Evolutionary conservation across 2,113 vertebrate species (phyloP), one percentile per base, ranked within the genome.

Genomic region (Lepisosteus osseus): DNA sequence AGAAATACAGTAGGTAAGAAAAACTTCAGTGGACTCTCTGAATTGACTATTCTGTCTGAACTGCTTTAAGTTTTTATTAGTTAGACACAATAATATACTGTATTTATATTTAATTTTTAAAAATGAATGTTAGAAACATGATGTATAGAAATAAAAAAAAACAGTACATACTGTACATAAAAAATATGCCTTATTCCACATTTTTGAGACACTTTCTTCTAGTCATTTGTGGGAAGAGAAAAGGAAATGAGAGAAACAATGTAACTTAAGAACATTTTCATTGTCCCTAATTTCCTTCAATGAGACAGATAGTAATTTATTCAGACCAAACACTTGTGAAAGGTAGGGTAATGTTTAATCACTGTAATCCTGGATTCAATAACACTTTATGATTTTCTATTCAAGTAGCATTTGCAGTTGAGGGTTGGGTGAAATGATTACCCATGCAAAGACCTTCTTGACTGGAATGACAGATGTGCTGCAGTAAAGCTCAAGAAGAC

Each of bases 391-490:
- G 82, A 88, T 87, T 88, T 86, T 86, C 80, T 82, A 63, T 76
- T 80, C 0, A 0, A 84, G 79, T 57, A 83, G 74, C 68, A 88
- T 82, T 87, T 81, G 78, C 67, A 79, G 72, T 43, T 78, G 77
- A 71, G 67, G 29, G 80, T 89, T 82, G 88, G 84, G 86, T 86
- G 87, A 86, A 86, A 84, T 86, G 75, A 84, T 85, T 86, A 83
- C 45, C 62, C 68, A 68, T 71, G 9, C 47, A 51, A 6, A 84
- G 71, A 17, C 40, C 54, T 80, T 84, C 68, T 84, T 83, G 76
- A 87, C 77, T 74, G 45, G 82, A 83, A 84, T 83, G 76, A 80
- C 76, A 83, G 79, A 82, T 77, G 61, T 79, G 76, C 29, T 84
- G n/a, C 51, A 68, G 54, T 81, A 81, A 79, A 51, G 77, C 71